Evolutionary conservation across 2,113 vertebrate species (phyloP).

Genomic region (Oriolus oriolus): DNA sequence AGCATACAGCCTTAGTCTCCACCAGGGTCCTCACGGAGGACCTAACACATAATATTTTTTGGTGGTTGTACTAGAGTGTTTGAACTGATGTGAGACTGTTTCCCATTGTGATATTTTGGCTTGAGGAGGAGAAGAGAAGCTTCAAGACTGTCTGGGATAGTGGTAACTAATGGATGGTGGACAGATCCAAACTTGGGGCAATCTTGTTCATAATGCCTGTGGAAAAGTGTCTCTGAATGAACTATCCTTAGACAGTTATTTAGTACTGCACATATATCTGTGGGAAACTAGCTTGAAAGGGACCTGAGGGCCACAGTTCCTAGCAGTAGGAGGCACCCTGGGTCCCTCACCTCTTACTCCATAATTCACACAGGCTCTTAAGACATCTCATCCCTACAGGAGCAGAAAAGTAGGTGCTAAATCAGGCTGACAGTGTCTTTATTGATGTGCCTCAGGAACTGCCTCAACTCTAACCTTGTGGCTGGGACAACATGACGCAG

Average conservation of each 20-base stretch:
- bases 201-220: neutral
- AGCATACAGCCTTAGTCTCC: neutral
- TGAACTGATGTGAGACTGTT: neutral
- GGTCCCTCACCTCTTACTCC: neutral
- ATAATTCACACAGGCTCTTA: neutral
- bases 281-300: neutral
- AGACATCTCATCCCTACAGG: neutral
- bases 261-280: neutral
- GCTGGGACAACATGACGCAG: too few relatives aligned
- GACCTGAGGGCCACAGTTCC: neutral
- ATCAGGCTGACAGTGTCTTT: neutral
- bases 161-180: neutral
- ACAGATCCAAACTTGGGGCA: neutral
- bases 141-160: neutral
- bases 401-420: neutral
- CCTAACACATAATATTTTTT: neutral
- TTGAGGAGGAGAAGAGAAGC: neutral
- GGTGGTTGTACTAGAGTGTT: neutral
- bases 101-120: neutral
- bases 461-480: neutral
- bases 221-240: neutral
- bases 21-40: neutral
- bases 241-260: neutral
- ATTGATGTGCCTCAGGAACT: neutral
- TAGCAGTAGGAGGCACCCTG: neutral